A percentile compares a stretch with the other conserved stretches of the same genome.
phyloP scores from a whole-genome alignment of 2,113 vertebrate species.

The Columba janthina region DNA sequence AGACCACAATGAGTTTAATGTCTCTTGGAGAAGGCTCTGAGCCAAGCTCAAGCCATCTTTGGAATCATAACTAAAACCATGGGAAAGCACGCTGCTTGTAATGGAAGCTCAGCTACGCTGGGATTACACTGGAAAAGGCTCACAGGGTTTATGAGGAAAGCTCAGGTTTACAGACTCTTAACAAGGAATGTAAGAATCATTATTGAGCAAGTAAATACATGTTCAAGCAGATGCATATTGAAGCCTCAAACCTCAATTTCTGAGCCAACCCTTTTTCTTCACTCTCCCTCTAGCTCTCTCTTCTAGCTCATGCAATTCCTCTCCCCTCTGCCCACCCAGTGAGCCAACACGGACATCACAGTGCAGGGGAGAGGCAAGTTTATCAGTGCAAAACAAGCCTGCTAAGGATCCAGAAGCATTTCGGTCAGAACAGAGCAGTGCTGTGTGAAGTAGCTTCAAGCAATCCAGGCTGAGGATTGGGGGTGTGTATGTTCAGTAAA shows the following conservation, averaged over 20 bases:
- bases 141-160: background rate
- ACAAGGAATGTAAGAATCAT: background rate
- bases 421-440: background rate
- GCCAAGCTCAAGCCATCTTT: background rate
- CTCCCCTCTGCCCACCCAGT: background rate
- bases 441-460: background rate
- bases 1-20: background rate
- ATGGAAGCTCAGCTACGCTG: background rate
- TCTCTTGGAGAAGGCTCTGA: background rate
- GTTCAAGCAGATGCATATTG: background rate
- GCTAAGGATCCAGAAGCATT: background rate
- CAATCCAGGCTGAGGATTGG: background rate
- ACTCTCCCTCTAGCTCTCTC: background rate
- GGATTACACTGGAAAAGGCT: background rate
- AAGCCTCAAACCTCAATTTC: background rate
- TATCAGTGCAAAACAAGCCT: background rate
- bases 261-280: background rate
- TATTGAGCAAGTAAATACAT: background rate
- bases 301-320: fast-evolving
- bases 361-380: background rate
- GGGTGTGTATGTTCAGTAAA: background rate
- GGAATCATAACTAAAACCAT: background rate
- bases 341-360: background rate
- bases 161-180: background rate
- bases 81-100: background rate